Evolutionary conservation across 2,113 vertebrate species (phyloP), one percentile per base, ranked within the genome.

Genomic region (Melanostigma gelatinosum): DNA sequence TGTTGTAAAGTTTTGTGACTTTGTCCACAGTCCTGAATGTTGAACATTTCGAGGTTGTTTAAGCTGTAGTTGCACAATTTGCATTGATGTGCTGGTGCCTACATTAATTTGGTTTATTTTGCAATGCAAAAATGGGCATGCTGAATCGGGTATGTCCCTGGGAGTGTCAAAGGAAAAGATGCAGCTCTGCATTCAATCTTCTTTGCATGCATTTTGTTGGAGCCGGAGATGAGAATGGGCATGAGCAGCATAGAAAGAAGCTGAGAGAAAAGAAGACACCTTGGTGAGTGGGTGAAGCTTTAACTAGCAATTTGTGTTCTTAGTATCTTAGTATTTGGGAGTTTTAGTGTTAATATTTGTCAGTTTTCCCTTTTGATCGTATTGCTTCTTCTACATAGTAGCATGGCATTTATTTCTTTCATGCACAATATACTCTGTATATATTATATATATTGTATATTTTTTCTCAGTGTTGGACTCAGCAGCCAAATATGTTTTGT

Each of bases 211-310:
- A 82, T 91, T 91, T 88, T 61, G 83, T 85, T 81, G 22, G 80
- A 87, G 63, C 70, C 16, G 50, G 60, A 75, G 80, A 90, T 84
- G 74, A 79, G 80, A 90, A 90, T 74, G 83, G 69, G 68, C 86
- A 91, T 89, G 83, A 89, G 88, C 85, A 82, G 89, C 87, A 91
- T 87, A 87, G 81, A 86, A 90, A 93, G 86, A 85, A 87, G 86
- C 81, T 62, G 52, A 74, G 72, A 89, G 86, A 89, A 88, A 85
- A 85, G 82, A 77, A 74, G 80, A 85, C 65, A 76, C 77, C 84
- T 86, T 75, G 81, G 70, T 86, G 80, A 87, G 85, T 69, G 73
- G 82, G 74, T 87, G 82, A 82, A 88, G 92, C 86, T 85, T 91
- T 89, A 80, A 78, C 70, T 55, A 22, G 50, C 68, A 83, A 69